Base-by-base conservation (phyloP, 2,888 invertebrate genomes). In the Margaritifera margaritifera region DNA sequence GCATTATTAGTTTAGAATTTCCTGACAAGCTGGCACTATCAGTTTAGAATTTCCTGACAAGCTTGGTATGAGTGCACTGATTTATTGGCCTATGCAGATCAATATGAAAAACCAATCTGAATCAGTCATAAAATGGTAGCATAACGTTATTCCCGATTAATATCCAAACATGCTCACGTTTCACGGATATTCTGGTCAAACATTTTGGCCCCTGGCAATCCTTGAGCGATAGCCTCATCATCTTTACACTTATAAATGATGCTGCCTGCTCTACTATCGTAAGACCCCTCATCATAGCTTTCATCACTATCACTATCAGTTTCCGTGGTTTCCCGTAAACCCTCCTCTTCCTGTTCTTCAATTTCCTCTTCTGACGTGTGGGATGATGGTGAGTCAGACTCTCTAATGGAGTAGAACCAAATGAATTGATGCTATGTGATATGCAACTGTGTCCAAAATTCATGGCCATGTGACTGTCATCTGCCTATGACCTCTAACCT, bases 211-310 rank as follows among this genome's bases (percentile, higher is more conserved):
- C 87, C 87, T 19, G 87, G 87, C 50, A 83, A 68, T 56, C 87
- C 87, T 66, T 83, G 78, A 66, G 87, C 84, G 22, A 89, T 87
- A 55, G 86, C 86, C 68, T 88, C 86, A 75, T 90, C 89, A 77
- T 89, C 88, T 76, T 86, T 83, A 77, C 90, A 89, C 66, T 82
- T 80, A 82, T 89, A 88, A 51, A 85, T 81, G 66, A 90, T 88
- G 76, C 85, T 82, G n/a, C 89, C 89, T 60, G 84, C 81, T n/a
- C 87, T 81, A 55, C 89, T 85, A 69, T 91, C 91, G 78, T 91
- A 91, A 8, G 89, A 90, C 6, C 90, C 91, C 79, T 91, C 91
- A 63, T 90, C 90, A 71, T 83, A 89, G 80, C 90, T 89, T 56
- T 83, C 81, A 59, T 80, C 78, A 61, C 80, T 81, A 64, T 81